Evolutionary conservation across 2,113 vertebrate genomes (phyloP).

Genomic region (Chaetodon trifascialis): DNA sequence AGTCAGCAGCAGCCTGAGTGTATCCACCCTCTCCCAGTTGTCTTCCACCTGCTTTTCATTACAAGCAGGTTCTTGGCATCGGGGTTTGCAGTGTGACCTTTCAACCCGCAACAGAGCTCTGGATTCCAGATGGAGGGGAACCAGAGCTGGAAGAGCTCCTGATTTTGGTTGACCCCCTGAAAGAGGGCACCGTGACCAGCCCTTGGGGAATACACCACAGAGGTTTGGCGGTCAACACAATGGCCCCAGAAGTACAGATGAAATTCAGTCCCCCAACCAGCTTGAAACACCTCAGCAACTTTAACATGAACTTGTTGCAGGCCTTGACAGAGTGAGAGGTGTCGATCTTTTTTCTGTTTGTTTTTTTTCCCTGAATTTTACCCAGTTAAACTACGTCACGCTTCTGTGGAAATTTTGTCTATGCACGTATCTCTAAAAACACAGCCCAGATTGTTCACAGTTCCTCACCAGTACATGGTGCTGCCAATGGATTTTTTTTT

Average conservation of each 20-base stretch:
- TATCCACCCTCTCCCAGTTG: constrained; percentile 10
- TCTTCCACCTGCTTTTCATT: constrained; percentile 75
- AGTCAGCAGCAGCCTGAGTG: neutral
- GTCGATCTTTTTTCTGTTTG: neutral
- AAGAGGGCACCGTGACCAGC: constrained; percentile 34
- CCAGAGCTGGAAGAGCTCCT: constrained; percentile 48
- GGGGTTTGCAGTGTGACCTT: constrained; percentile 61
- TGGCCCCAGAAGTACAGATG: neutral
- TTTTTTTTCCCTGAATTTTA: neutral
- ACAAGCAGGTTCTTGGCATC: constrained; percentile 65
- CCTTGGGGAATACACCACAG: neutral
- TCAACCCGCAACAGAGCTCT: constrained; percentile 53
- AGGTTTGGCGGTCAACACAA: constrained; percentile 19
- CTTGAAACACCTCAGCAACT: neutral
- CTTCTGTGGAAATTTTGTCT: neutral
- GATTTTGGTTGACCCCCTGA: constrained; percentile 46
- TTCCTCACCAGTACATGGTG: neutral
- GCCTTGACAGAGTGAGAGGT: constrained; percentile 2
- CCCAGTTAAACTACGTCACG: constrained; percentile 19
- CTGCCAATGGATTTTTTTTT: neutral
- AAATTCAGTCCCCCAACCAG: neutral
- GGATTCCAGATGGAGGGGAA: constrained; percentile 62
- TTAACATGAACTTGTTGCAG: constrained; percentile 14
- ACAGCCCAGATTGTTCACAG: constrained; percentile 1
- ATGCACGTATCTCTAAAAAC: constrained; percentile 28